Base-by-base conservation (phyloP, 2,113 vertebrate species). In the Trematomus loennbergii region DNA sequence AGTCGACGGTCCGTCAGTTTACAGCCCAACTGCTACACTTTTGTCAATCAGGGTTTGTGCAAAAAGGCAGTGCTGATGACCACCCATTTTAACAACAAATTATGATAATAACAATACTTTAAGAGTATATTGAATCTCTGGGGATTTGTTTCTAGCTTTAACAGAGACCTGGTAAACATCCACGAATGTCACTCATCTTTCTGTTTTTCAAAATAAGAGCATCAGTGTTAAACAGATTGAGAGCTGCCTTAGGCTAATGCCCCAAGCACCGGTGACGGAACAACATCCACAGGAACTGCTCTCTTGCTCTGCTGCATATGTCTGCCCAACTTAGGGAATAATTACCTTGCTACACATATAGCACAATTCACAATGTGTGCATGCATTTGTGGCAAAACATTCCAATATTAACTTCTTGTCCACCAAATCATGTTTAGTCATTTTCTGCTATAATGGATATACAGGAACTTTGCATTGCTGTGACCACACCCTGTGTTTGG, bases 121-220 rank as follows among this genome's bases (percentile, higher is more conserved):
- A 12, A 15, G 17, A 33, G 58, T 17, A 22, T 36, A 33, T 7
- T 46, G 40, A 64, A 40, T 65, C 22, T 65, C 17, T 75, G 49
- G 9, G 59, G 22, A 40, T 53, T n/a, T 5, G 11, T 59, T 40
- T 62, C 48, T 13, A 33, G 20, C 40, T 15, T 64, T 20, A 13
- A 53, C 48, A 62, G 13, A 43, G 29, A 49, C 20, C 13, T 33
- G 10, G 2, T n/a, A 46, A n/a, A 13, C 29, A 9, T n/a, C 33
- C 29, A 29, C 29, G 29, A 29, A 29, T 29, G 29, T 29, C 29
- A 29, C 29, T 29, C 29, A 29, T 29, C 36, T 54, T 71, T 13
- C 9, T 17, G 8, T 12, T 50, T 77, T 61, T 62, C n/a, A 55
- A 67, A 78, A 62, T 67, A 55, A 49, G 53, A 48, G 50, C 40